phyloP scores from a whole-genome alignment of 2,888 invertebrate genomes.

The Eupithecia subumbrata region DNA sequence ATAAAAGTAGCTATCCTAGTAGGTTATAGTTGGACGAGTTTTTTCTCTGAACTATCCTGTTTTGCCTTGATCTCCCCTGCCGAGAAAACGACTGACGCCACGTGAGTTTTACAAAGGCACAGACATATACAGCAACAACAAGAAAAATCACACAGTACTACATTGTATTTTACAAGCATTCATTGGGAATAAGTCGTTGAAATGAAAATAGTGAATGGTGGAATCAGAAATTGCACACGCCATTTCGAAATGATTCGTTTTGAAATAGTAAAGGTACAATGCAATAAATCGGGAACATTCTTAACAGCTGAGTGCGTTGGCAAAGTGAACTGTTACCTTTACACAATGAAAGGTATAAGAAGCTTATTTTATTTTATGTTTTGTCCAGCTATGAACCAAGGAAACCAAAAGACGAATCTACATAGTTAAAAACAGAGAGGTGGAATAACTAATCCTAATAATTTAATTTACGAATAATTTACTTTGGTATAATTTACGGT shows the following conservation, averaged over 20 bases:
- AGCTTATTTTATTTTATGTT: neutral
- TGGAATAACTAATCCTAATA: neutral
- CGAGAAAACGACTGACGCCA: neutral
- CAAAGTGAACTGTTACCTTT: neutral
- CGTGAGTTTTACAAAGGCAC: neutral
- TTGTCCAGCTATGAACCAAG: neutral
- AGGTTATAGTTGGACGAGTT: too few relatives aligned
- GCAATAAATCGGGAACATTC: conserved; percentile 1
- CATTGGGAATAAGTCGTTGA: neutral
- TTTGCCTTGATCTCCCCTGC: neutral
- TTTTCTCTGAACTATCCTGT: neutral
- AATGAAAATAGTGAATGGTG: neutral
- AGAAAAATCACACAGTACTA: neutral
- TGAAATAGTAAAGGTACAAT: conserved; percentile 3
- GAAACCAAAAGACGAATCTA: neutral
- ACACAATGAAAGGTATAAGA: neutral
- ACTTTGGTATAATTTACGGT: too few relatives aligned
- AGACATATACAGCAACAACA: neutral
- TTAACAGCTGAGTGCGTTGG: conserved; percentile 1
- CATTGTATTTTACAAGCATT: neutral
- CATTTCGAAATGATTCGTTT: neutral
- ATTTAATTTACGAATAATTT: neutral
- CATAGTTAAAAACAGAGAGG: neutral
- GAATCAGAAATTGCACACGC: neutral
- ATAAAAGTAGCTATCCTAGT: neutral